Conservation (phyloP, 2,113 vertebrate genomes). For the Chloroceryle aenea region DNA sequence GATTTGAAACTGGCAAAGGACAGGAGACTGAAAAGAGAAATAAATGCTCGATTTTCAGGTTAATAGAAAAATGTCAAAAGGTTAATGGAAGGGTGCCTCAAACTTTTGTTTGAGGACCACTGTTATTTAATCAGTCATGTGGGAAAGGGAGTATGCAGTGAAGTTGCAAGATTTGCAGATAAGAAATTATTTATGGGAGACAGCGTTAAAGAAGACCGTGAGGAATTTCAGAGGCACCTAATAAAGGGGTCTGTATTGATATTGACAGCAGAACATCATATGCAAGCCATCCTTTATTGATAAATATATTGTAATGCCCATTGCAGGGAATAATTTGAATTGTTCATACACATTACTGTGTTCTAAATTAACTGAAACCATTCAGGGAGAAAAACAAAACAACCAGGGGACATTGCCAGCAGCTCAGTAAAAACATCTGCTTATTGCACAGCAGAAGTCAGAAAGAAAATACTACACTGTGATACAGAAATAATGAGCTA, state of each 20-base stretch:
- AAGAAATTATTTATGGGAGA: conserved; percentile 29
- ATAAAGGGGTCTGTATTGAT: background rate
- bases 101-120: conserved; percentile 1
- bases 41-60: background rate
- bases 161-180: conserved; percentile 5
- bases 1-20: background rate
- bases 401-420: conserved; percentile 16
- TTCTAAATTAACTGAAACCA: conserved; percentile 54
- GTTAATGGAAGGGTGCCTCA: conserved; percentile 26
- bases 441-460: conserved; percentile 42
- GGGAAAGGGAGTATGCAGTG: background rate
- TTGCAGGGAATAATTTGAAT: conserved; percentile 19
- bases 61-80: conserved; percentile 51
- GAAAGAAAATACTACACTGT: conserved; percentile 16
- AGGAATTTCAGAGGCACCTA: background rate
- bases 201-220: background rate
- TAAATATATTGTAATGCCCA: background rate
- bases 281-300: background rate
- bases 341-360: conserved; percentile 2
- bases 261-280: background rate
- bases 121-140: background rate
- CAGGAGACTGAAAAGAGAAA: background rate
- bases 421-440: conserved; percentile 67
- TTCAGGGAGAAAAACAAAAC: conserved; percentile 36
- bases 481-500: conserved; percentile 42